phyloP scores from a whole-genome alignment of 2,888 invertebrate genomes.

The Blastobasis lacticolella region DNA sequence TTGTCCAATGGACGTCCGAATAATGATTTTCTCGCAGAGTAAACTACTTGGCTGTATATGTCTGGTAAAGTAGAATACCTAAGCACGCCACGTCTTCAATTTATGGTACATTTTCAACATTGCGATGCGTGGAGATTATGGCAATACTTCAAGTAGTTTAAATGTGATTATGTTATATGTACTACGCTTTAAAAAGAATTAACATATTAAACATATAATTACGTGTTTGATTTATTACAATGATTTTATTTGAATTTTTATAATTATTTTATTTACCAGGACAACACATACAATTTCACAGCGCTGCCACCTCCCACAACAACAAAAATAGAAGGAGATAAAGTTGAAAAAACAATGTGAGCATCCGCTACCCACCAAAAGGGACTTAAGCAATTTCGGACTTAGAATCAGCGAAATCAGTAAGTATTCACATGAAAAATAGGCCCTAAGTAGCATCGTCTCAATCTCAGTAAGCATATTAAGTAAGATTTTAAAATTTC shows the following conservation, averaged over 20 bases:
- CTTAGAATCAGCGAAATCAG: conserved; percentile 35
- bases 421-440: conserved; percentile 16
- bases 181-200: background rate
- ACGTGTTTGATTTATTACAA: background rate
- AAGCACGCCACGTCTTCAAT: no score
- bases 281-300: no score
- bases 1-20: no score
- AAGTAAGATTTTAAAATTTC: no score
- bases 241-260: background rate
- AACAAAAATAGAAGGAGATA: background rate
- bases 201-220: background rate
- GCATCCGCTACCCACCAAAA: conserved; percentile 19
- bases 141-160: background rate
- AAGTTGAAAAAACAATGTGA: conserved; percentile 20
- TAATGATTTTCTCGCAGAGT: no score
- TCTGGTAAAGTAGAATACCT: no score
- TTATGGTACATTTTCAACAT: no score
- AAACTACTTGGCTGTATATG: no score
- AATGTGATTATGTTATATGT: background rate
- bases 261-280: background rate
- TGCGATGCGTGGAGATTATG: no score
- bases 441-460: no score
- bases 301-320: conserved; percentile 2
- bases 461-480: no score
- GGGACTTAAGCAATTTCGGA: conserved; percentile 27